Percentiles rank a stretch among this genome's conserved stretches.
Conservation (phyloP, 2,113 vertebrate genomes). For the Lepisosteus oculatus region DNA sequence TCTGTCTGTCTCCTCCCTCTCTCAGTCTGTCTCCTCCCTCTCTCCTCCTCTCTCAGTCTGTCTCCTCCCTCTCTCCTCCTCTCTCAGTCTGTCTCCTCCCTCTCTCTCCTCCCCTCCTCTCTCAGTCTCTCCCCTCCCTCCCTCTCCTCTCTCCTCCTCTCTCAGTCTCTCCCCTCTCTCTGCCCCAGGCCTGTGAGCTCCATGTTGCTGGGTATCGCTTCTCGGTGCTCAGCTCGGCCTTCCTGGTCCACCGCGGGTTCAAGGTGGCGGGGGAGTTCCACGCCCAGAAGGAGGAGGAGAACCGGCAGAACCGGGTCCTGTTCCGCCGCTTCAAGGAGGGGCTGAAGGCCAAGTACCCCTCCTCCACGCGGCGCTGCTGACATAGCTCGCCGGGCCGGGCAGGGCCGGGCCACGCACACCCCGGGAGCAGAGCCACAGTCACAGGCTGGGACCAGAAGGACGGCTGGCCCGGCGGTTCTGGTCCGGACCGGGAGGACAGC, state of each 20-base stretch:
- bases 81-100: too few species aligned
- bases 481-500: too few species aligned
- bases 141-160: not conserved
- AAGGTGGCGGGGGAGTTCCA: conserved; percentile 85
- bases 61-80: too few species aligned
- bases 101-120: too few species aligned
- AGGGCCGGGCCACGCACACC: too few species aligned
- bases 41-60: too few species aligned
- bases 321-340: conserved; percentile 88
- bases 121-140: not conserved
- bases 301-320: conserved; percentile 79
- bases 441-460: too few species aligned
- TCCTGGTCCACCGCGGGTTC: conserved; percentile 84
- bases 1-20: too few species aligned
- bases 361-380: conserved; percentile 77
- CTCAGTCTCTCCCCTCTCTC: not conserved
- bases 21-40: too few species aligned
- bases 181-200: conserved; percentile 78
- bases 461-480: too few species aligned
- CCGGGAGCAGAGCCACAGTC: too few species aligned
- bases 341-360: conserved; percentile 79
- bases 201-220: conserved; percentile 81
- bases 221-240: conserved; percentile 80
- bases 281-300: conserved; percentile 82
- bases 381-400: not conserved